Evolutionary conservation across 2,113 vertebrate species (phyloP).

Genomic region (Poecilia latipinna): DNA sequence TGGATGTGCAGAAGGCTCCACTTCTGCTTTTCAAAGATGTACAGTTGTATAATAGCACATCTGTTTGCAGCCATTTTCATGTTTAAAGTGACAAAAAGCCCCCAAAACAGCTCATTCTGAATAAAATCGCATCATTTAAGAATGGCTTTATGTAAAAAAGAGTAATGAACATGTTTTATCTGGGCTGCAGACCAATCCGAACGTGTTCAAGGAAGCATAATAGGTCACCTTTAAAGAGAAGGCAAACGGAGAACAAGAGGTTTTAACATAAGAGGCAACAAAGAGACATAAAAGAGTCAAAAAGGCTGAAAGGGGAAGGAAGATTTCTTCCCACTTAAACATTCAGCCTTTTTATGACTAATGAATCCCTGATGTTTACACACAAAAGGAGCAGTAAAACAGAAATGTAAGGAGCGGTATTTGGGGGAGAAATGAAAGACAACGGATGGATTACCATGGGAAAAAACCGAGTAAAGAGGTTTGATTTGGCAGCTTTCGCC

Average conservation of each 20-base stretch:
- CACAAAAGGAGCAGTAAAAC: conserved; percentile 48
- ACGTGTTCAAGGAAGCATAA: too few relatives aligned
- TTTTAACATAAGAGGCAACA: conserved; percentile 30
- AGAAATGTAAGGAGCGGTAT: background rate
- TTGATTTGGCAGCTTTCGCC: conserved; percentile 10
- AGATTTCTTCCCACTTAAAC: conserved; percentile 35
- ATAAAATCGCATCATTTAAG: too few relatives aligned
- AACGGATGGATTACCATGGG: background rate
- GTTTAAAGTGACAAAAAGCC: too few relatives aligned
- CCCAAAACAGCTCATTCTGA: too few relatives aligned
- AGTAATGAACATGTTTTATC: too few relatives aligned
- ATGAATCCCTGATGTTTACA: conserved; percentile 46
- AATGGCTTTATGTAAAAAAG: too few relatives aligned
- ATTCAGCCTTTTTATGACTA: conserved; percentile 42
- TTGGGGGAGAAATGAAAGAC: background rate
- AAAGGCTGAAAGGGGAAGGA: conserved; percentile 42
- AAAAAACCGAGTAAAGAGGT: conserved; percentile 2
- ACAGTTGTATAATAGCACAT: too few relatives aligned
- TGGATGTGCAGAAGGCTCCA: too few relatives aligned
- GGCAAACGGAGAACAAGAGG: conserved; percentile 14
- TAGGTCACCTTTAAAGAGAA: conserved; percentile 3
- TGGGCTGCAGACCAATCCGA: too few relatives aligned
- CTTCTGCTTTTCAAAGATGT: too few relatives aligned
- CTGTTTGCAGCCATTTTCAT: too few relatives aligned
- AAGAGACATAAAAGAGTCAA: conserved; percentile 17